Base-by-base conservation (phyloP, 2,888 invertebrate species). In the Drosophila formosana region DNA sequence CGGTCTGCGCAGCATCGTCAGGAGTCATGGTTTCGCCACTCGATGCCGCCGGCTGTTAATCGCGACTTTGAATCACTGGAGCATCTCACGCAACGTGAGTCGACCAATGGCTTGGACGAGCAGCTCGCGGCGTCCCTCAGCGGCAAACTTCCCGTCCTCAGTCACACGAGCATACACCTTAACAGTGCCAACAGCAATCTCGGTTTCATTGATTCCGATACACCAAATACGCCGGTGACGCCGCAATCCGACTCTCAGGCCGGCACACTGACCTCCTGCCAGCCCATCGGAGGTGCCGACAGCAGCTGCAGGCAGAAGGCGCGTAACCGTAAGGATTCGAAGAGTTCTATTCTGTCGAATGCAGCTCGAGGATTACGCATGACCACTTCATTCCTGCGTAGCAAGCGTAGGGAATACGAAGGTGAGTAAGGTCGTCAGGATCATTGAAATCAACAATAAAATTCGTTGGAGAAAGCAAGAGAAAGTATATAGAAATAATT, bases 391-490 rank as follows among this genome's bases (percentile, higher is more conserved):
- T 91, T 92, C 70, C 72, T 92, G 62, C 87, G 91, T 37, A 79
- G 81, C 32, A 92, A 92, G 70, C 89, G 91, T 30, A 86, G 74
- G 47, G 92, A 92, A 72, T 92, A 92, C 64, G 91, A 91, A 91
- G 92, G 92, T 92, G 82, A 89, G 91, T 80, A 25, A 13, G 25
- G 9, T 37, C 9, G 1, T 11, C 4, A 25, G 18, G 39, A 13
- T 7, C 13, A 6, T 18, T 18, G 39, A n/a, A 13, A 6, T 13
- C 39, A 13, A 39, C 0, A 4, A 9, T 11, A 0, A 34, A 34
- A 34, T 1, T 4, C 3, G 4, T 6, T 30, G 11, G 4, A 34
- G 11, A 11, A 4, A 4, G 34, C 11, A 11, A n/a, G 4, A 34
- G 4, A 2, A 32, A 18, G 2, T 18, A 18, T 18, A 18, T 18